Base-by-base conservation (phyloP, 1,140 invertebrate genomes). In the Diuraphis noxia region DNA sequence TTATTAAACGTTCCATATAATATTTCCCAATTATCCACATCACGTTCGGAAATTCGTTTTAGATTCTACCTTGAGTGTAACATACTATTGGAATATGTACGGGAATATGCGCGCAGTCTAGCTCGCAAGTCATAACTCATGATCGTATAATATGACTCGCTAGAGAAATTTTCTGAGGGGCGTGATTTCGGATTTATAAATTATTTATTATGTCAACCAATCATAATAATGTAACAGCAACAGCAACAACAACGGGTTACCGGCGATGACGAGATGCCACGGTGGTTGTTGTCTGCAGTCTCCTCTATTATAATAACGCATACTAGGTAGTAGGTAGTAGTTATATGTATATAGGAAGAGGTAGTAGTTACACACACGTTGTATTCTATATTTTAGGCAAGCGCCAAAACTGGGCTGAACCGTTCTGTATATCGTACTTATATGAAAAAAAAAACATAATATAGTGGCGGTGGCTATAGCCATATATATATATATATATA, bases 361-460 rank as follows among this genome's bases (percentile, higher is more conserved):
- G 6, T 13, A 43, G 43, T 10, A 19, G 46, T 21, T 43, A 43
- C 43, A 49, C 46, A 43, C 21, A 82, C 38, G 30, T n/a, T 25
- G n/a, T 30, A 84, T 84, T 43, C 43, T 85, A 49, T 34, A 34
- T 86, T 86, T 86, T 52, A 52, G 46, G 21, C 84, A 43, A 77
- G 88, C 88, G 88, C 63, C 72, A 90, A 90, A 90, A 79, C 88
- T 90, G 88, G 88, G 88, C 41, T 79, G 88, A 40, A 77, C 88
- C 72, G n/a, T 88, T 63, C 23, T n/a, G 13, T 82, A 40, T 82
- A n/a, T 30, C 41, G 40, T 41, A 41, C 2, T 25, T 63, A 82
- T 82, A 81, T 81, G 38, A 10, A n/a, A n/a, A n/a, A n/a, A n/a
- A n/a, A n/a, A 21, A 72, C 30, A 72, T 72, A n/a, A 5, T n/a